phyloP scores from a whole-genome alignment of 2,797 vertebrate genomes.

The Epinephelus awoara region DNA sequence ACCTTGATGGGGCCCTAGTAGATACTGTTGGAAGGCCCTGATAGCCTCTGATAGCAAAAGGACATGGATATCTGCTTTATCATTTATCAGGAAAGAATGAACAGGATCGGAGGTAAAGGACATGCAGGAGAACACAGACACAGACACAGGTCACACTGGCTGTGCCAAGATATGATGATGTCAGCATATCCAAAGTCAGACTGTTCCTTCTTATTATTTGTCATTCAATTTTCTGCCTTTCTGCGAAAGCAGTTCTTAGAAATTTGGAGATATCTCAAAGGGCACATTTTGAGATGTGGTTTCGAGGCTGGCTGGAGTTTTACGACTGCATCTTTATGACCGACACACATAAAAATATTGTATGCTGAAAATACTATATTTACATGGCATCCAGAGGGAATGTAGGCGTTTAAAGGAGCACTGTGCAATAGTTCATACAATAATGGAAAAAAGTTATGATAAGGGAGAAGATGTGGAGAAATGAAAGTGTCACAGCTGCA shows the following conservation, averaged over 20 bases:
- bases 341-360: conserved; percentile 37
- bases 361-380: conserved; percentile 35
- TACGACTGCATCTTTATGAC: conserved; percentile 45
- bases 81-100: conserved; percentile 53
- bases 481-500: neutral
- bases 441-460: neutral
- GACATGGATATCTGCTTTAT: conserved; percentile 57
- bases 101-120: conserved; percentile 47
- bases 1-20: conserved; percentile 68
- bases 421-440: neutral
- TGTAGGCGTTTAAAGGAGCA: neutral
- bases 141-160: conserved; percentile 47
- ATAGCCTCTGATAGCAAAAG: conserved; percentile 68
- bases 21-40: conserved; percentile 57
- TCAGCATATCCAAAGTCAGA: conserved; percentile 58
- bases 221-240: conserved; percentile 24
- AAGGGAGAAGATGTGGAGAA: neutral
- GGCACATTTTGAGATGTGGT: conserved; percentile 49
- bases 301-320: conserved; percentile 45
- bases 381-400: conserved; percentile 9
- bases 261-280: conserved; percentile 45
- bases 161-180: conserved; percentile 31
- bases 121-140: conserved; percentile 53
- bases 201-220: conserved; percentile 40
- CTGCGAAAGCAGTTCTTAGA: neutral